Evolutionary conservation across 2,113 vertebrate species (phyloP).

Genomic region (Lucifuga dentata): DNA sequence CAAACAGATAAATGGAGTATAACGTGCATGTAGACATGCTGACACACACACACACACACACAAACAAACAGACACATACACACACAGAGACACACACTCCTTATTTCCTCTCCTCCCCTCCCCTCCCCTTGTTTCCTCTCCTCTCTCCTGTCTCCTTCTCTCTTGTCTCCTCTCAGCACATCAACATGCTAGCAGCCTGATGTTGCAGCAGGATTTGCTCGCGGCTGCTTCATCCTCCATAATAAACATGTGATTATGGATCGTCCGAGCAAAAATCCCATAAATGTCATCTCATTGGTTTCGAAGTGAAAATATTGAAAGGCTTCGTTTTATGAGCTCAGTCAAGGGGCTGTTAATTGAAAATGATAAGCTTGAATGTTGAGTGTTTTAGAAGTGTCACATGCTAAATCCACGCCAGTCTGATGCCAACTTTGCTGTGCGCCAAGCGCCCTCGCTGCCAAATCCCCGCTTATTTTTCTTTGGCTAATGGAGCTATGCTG

Average conservation of each 20-base stretch:
- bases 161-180: conserved; percentile 1
- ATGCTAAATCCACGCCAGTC: conserved; percentile 3
- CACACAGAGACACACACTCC: no score
- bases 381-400: neutral
- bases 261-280: conserved; percentile 9
- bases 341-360: conserved; percentile 2
- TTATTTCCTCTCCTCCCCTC: no score
- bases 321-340: conserved; percentile 1
- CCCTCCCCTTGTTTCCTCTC: no score
- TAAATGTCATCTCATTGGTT: conserved; percentile 22
- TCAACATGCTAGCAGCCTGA: neutral
- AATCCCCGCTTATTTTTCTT: conserved; percentile 4
- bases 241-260: conserved; percentile 28
- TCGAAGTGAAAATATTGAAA: conserved; percentile 12
- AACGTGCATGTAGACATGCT: no score
- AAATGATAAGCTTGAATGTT: conserved; percentile 4
- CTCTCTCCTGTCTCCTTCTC: no score
- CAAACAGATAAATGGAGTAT: no score
- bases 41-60: no score
- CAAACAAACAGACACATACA: no score
- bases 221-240: conserved; percentile 6
- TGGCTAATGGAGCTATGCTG: conserved; percentile 3
- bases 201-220: neutral
- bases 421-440: neutral
- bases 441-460: conserved; percentile 2